Conservation (phyloP, 2,888 invertebrate species). For the Crioceris asparagi region DNA sequence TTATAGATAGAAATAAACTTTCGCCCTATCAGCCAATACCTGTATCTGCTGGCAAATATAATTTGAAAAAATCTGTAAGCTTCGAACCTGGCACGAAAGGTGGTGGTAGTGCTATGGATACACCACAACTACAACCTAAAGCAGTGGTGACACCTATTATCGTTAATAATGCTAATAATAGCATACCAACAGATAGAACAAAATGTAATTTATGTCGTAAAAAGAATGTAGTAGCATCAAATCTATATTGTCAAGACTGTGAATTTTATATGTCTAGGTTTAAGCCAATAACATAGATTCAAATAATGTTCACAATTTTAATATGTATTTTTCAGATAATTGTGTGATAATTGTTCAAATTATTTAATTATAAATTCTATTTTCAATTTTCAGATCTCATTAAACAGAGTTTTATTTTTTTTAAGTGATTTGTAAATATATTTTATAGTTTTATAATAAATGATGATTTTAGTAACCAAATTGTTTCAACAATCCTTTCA, state of each 20-base stretch:
- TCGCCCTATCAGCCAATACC: constrained; percentile 57
- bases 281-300: no score
- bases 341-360: no score
- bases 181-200: constrained; percentile 43
- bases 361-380: no score
- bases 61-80: constrained; percentile 57
- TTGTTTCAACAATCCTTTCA: no score
- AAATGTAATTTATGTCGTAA: constrained; percentile 83
- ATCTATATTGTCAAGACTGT: constrained; percentile 81
- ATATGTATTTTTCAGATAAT: no score
- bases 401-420: no score
- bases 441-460: no score
- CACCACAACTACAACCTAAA: constrained; percentile 31
- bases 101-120: constrained; percentile 36
- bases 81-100: constrained; percentile 65
- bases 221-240: constrained; percentile 65
- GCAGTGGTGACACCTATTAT: constrained; percentile 35
- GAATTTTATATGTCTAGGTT: constrained; percentile 86
- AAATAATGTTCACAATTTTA: no score
- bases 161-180: constrained; percentile 34
- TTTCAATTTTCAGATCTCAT: no score
- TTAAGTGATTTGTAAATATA: no score
- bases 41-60: constrained; percentile 49
- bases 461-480: no score
- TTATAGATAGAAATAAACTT: constrained; percentile 35